Evolutionary conservation across 1,140 invertebrate genomes (phyloP).

Genomic region (Cyrtorhinus lividipennis): DNA sequence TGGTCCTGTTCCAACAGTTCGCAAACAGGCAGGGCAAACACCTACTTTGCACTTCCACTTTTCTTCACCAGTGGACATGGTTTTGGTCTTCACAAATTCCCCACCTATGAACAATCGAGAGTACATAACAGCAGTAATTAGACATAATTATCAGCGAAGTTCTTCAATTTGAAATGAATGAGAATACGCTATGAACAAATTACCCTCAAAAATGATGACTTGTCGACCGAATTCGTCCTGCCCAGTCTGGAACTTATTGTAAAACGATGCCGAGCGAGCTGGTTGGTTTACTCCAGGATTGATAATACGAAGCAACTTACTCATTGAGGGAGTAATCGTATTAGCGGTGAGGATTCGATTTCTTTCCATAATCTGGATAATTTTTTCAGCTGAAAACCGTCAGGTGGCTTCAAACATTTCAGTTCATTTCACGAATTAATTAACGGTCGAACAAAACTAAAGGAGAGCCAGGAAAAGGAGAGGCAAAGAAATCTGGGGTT

Average conservation of each 20-base stretch:
- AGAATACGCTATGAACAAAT: background rate
- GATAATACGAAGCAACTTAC: background rate
- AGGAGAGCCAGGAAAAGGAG: no score
- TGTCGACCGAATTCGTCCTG: background rate
- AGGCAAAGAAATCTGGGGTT: no score
- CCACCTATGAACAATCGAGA: background rate
- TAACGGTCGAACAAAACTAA: no score
- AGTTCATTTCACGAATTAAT: no score
- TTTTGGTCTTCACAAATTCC: background rate
- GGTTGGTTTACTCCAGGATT: background rate
- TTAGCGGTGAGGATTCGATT: background rate
- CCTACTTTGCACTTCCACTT: background rate
- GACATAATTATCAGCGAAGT: no score
- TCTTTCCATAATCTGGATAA: background rate
- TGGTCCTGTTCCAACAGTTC: background rate
- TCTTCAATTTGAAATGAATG: background rate
- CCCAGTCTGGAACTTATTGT: background rate
- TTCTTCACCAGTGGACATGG: background rate
- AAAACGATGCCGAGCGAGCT: background rate
- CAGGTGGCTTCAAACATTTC: no score
- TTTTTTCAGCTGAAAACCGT: background rate
- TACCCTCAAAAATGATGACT: background rate
- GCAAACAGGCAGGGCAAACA: background rate
- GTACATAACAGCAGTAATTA: no score
- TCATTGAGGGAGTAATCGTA: background rate